Evolutionary conservation across 2,888 invertebrate genomes (phyloP).

Genomic region (Hedya salicella): DNA sequence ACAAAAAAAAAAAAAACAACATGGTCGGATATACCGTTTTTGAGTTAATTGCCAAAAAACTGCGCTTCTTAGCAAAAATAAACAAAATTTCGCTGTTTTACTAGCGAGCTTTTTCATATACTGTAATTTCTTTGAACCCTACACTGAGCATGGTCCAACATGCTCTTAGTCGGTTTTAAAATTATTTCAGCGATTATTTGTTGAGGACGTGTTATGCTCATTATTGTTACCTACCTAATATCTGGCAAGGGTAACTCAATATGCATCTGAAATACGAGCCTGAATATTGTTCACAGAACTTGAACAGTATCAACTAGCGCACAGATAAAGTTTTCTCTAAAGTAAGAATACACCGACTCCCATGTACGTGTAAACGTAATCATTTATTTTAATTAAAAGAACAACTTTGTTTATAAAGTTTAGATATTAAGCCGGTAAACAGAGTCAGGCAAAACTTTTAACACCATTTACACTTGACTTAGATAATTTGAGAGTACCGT

Average conservation of each 20-base stretch:
- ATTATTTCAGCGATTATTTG: no score
- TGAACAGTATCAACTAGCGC: neutral
- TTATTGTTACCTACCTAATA: no score
- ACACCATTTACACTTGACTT: constrained; percentile 12
- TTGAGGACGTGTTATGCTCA: no score
- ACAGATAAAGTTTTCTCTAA: neutral
- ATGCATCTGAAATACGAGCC: neutral
- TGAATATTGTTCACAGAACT: neutral
- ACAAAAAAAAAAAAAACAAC: no score
- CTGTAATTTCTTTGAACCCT: no score
- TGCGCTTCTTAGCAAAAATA: no score
- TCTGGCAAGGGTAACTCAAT: neutral
- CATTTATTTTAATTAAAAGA: constrained; percentile 30
- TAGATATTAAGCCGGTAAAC: constrained; percentile 21
- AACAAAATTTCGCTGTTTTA: no score
- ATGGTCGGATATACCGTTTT: no score
- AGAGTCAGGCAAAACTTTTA: constrained; percentile 12
- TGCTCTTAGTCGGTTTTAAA: no score
- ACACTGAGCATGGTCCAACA: no score
- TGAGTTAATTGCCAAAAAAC: no score
- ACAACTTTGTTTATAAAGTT: constrained; percentile 29
- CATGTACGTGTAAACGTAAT: constrained; percentile 25
- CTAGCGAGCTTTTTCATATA: no score
- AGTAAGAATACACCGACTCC: neutral
- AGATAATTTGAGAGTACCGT: constrained; percentile 9